Percentiles rank a stretch among this genome's conserved stretches.
phyloP scores from a whole-genome alignment of 2,113 vertebrate species.

The Calidris pugnax region DNA sequence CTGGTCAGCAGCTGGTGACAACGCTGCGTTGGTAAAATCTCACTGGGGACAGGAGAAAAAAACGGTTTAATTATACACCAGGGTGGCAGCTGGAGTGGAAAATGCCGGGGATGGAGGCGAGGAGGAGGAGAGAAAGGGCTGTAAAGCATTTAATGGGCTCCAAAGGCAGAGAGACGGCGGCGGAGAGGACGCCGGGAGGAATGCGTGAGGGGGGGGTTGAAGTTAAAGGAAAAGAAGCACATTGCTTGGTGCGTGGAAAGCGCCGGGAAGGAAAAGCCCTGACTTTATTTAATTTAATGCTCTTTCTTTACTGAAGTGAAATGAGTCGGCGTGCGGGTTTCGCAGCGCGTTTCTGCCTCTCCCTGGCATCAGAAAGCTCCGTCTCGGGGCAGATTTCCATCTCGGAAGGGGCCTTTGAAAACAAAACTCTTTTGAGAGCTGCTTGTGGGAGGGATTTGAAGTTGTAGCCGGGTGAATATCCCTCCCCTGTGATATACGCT shows the following conservation, averaged over 20 bases:
- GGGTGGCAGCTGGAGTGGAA: background rate
- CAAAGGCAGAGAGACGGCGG: no score
- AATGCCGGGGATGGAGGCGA: background rate
- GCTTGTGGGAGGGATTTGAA: background rate
- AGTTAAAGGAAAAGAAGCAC: background rate
- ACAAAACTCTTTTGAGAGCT: background rate
- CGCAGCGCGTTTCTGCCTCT: fast-evolving
- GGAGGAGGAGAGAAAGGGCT: background rate
- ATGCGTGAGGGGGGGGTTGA: background rate
- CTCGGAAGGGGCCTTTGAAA: background rate
- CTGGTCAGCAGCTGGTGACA: background rate
- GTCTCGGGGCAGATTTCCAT: background rate
- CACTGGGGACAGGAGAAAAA: background rate
- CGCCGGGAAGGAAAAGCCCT: fast-evolving
- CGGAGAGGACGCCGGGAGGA: background rate
- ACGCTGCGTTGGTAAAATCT: background rate
- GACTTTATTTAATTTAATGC: fast-evolving
- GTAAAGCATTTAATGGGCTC: background rate
- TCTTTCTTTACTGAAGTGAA: fast-evolving
- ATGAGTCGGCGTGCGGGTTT: fast-evolving
- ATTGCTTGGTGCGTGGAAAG: fast-evolving
- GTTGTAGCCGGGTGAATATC: background rate
- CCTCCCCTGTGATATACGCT: background rate
- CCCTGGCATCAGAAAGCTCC: background rate
- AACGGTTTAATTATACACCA: background rate